Evolutionary conservation across 2,888 invertebrate species (phyloP).

Genomic region (Byasa hedistus): DNA sequence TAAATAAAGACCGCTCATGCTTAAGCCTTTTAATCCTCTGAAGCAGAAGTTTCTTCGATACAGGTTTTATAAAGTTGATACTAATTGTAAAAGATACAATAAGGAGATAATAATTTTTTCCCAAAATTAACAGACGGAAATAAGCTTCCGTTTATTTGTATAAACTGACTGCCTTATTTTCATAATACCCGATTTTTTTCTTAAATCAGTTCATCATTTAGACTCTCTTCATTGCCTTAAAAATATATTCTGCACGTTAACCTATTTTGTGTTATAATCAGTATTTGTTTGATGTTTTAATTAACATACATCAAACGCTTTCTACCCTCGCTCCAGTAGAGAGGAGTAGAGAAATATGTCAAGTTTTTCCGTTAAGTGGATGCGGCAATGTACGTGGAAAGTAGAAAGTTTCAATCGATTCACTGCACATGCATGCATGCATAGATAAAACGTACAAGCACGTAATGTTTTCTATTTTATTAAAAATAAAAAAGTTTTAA

Average conservation of each 20-base stretch:
- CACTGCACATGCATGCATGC: slow-evolving; percentile 77
- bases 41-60: too few species aligned
- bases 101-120: too few species aligned
- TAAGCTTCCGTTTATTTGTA: too few species aligned
- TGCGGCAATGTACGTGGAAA: slow-evolving; percentile 69
- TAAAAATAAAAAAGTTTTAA: slow-evolving; percentile 38
- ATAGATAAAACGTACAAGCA: slow-evolving; percentile 42
- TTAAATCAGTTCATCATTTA: background rate
- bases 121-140: too few species aligned
- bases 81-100: too few species aligned
- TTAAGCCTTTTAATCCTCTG: background rate
- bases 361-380: slow-evolving; percentile 73
- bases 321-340: slow-evolving; percentile 73
- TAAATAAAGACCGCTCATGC: background rate
- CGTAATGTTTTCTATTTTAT: slow-evolving; percentile 55
- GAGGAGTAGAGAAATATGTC: slow-evolving; percentile 68
- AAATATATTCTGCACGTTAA: background rate
- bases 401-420: slow-evolving; percentile 76
- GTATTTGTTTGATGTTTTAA: slow-evolving; percentile 38
- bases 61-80: too few species aligned
- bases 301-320: slow-evolving; percentile 58
- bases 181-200: too few species aligned
- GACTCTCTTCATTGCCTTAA: background rate
- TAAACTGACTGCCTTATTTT: too few species aligned
- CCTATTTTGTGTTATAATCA: background rate